Evolutionary conservation across 2,113 vertebrate species (phyloP).

Genomic region (Notothenia coriiceps): DNA sequence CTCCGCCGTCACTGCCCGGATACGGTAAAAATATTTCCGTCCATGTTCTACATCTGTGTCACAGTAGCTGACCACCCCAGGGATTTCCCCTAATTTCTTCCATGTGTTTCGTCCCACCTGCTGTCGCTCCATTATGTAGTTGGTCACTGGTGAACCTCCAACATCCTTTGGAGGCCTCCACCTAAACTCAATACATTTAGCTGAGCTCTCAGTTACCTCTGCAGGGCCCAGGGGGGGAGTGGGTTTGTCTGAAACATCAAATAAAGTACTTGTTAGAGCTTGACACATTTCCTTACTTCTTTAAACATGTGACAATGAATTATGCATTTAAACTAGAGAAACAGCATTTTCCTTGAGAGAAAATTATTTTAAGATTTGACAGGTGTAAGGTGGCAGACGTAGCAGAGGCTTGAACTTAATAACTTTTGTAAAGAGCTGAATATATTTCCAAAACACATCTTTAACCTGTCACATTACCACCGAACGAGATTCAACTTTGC

Average conservation of each 20-base stretch:
- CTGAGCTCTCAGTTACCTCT: conserved; percentile 83
- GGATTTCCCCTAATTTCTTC: conserved; percentile 86
- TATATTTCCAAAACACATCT: conserved; percentile 5
- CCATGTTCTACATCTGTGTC: conserved; percentile 85
- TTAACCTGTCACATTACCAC: not conserved
- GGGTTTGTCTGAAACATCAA: conserved; percentile 85
- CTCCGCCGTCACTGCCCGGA: conserved; percentile 85
- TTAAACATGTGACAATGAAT: not conserved
- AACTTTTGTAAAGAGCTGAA: conserved; percentile 6
- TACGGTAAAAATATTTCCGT: conserved; percentile 89
- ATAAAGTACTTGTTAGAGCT: not conserved
- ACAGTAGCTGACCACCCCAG: conserved; percentile 80
- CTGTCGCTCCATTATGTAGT: conserved; percentile 87
- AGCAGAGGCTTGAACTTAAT: conserved; percentile 6
- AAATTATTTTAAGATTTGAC: not conserved
- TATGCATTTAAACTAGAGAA: not conserved
- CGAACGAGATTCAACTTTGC: not conserved
- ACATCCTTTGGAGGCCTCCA: conserved; percentile 90
- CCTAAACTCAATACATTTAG: conserved; percentile 82
- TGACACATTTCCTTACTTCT: not conserved
- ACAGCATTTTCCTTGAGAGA: not conserved
- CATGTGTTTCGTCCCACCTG: conserved; percentile 88
- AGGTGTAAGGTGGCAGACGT: not conserved
- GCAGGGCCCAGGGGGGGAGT: conserved; percentile 87
- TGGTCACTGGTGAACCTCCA: conserved; percentile 86